These are phyloP conservation scores for Standfussiana lucernea DNA, from an alignment of 2,888 invertebrate species.

Conservation along the genomic window DNA sequence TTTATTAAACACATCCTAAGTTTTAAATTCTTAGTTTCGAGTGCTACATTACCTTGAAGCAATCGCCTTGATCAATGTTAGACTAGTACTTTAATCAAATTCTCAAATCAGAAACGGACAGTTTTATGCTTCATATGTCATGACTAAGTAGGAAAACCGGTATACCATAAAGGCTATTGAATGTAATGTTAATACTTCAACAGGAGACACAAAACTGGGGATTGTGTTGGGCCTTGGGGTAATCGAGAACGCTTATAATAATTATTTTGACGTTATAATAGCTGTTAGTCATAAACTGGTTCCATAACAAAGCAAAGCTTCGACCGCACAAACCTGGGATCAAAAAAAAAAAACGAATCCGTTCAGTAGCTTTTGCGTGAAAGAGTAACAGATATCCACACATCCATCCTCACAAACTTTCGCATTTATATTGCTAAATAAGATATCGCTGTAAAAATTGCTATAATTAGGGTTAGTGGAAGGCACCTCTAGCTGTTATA, in stretches of 20 bases:
- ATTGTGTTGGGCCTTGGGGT: background rate
- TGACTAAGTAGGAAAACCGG: background rate
- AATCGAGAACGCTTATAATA: background rate
- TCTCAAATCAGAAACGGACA: no score
- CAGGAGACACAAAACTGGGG: background rate
- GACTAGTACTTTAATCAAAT: no score
- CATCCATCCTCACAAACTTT: background rate
- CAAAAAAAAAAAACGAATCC: no score
- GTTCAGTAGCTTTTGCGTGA: background rate
- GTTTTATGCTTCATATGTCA: no score
- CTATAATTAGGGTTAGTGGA: slow-evolving; percentile 7
- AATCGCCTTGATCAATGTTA: no score
- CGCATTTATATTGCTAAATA: background rate
- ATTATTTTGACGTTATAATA: background rate
- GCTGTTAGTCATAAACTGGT: background rate
- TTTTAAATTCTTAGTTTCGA: background rate
- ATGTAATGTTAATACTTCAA: background rate
- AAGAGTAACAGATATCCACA: background rate
- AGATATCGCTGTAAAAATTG: background rate
- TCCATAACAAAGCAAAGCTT: background rate
- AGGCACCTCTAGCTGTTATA: background rate
- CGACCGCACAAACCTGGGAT: no score
- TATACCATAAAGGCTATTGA: background rate
- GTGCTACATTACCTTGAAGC: background rate
- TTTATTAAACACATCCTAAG: background rate